Evolutionary conservation across 2,888 invertebrate genomes (phyloP), one percentile per base, ranked within the genome.

Genomic region (Philereme vetulata): DNA sequence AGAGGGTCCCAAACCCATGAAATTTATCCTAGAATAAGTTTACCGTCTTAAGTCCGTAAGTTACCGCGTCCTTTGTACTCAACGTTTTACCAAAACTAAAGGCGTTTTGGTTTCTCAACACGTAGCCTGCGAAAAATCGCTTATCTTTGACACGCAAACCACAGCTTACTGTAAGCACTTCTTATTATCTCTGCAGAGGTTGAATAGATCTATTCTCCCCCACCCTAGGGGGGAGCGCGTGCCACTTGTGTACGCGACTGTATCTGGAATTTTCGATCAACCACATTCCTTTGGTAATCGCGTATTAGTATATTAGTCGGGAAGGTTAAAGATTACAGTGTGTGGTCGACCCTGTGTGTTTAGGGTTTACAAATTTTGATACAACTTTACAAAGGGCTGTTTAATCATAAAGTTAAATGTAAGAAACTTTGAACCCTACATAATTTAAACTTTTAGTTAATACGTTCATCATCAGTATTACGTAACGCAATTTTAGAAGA

Each of bases 211-310:
- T 10, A 44, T 48, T 42, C 46, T 44, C 35, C 11, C 66, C 69
- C 70, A 66, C 34, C 33, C 10, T 4, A 3, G 32, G 38, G 45
- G 45, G 51, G 45, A 5, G 43, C 32, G 67, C 74, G 67, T 70
- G 73, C 74, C 76, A 73, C 77, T 77, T 78, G 71, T 76, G 77
- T 70, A 67, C 73, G 72, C 75, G 77, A 75, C 72, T 74, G 77
- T 80, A 80, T 80, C 74, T 76, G 75, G 72, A 74, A 77, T 78
- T 77, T 80, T 81, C 81, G 82, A 82, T 82, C 78, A 74, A 75
- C 78, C 75, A 71, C 75, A 75, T 76, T 76, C 72, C 71, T 74
- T 50, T 53, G 45, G 60, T 57, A 51, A 61, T 61, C 62, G 48
- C 42, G 64, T 66, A 64, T 60, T 64, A 60, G 62, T 62, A 45